Base-by-base conservation (phyloP, 1,140 invertebrate genomes). In the Gonioctena quinquepunctata region DNA sequence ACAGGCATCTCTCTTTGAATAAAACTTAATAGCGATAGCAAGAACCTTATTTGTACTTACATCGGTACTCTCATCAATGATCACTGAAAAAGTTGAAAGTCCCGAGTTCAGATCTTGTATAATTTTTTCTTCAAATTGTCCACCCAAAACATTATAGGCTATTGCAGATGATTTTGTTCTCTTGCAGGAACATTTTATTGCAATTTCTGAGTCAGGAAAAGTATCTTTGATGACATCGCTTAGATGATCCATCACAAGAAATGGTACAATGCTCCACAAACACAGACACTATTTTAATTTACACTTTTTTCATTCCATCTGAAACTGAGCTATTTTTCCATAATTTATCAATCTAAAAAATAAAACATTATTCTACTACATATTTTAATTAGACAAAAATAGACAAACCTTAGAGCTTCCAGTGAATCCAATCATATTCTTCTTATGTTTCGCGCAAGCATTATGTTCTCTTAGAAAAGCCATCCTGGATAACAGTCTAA, bases 171-270 rank as follows among this genome's bases (percentile, higher is more conserved):
- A 48, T 66, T 73, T 73, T 61, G 63, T 63, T 60, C 72, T 49
- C 56, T 70, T 70, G 26, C 66, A 70, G 16, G 33, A 67, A 63
- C 57, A 63, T n/a, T 68, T 70, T 67, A 73, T 70, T 19, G 69
- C 70, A 21, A 73, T 70, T 70, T 71, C 68, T 2, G 72, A 73
- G 65, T 79, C 72, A 1, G 16, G 23, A 60, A 68, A 76, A 11
- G 69, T 28, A 52, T 28, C 33, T 25, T 56, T 68, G 59, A 76
- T 76, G 13, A 76, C 66, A 28, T 49, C 60, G 3, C 66, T 64
- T 59, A 79, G 62, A 63, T 76, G 71, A 52, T 76, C 69, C 63
- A 73, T 70, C 27, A 71, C 61, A 11, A 48, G 33, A 69, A 77
- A 76, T 49, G 77, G 59, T 50, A 77, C 25, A 60, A 56, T 76